Evolutionary conservation across 1,140 invertebrate genomes (phyloP), one percentile per base, ranked within the genome.

Genomic region (Anthonomus grandis): DNA sequence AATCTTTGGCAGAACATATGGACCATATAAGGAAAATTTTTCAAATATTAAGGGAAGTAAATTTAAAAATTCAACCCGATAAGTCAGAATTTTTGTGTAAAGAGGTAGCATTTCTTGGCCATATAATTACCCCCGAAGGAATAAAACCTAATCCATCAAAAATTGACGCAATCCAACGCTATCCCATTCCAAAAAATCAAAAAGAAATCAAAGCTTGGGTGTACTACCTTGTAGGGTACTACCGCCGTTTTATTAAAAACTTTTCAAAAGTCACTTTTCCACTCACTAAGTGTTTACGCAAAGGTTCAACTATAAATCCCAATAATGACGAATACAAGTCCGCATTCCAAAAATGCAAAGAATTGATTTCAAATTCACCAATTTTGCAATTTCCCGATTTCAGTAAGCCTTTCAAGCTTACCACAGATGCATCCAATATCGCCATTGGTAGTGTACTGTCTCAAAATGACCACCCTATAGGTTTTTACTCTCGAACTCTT

Each of bases 401-500:
- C 37, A 19, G 49, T 0, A 59, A 72, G 60, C 51, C 53, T n/a
- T 77, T 76, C 56, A 63, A 60, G 4, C 24, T 76, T 13, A 74
- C 67, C 0, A 73, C 70, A 1, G 75, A 76, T 36, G 74, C 73
- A 1, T 67, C 62, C 5, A 67, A 71, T 18, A 52, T 57, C 18
- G 73, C 72, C 0, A 49, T 76, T 0, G 74, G 71, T 9, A 64
- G 64, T 2, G 67, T 76, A 0, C 46, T 78, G 18, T 70, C 64
- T 18, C 67, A 69, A 24, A 60, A 65, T 34, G 69, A 74, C 15
- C 25, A 62, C n/a, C 72, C 72, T 4, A 61, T 73, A 6, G 64
- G 69, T 46, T 73, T 68, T 41, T 63, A 62, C 21, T 71, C 68
- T 3, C 34, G 71, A 13, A 68, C 64, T 6, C 19, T 73, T 23